phyloP scores from a whole-genome alignment of 2,888 invertebrate species.

The Tubulanus polymorphus region DNA sequence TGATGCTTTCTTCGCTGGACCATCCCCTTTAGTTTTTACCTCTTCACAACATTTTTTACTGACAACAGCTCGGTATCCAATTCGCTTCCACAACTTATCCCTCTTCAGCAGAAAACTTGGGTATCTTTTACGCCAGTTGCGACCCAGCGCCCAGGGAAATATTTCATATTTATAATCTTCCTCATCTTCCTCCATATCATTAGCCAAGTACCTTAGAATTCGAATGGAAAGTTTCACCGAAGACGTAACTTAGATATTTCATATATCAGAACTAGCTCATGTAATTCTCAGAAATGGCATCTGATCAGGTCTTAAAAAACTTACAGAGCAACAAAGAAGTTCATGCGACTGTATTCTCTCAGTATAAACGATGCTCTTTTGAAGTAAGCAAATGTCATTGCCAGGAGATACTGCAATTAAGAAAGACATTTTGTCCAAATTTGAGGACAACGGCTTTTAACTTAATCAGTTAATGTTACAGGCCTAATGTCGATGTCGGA shows the following conservation, averaged over 20 bases:
- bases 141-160: conserved; percentile 54
- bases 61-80: conserved; percentile 57
- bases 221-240: background rate
- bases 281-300: too few species aligned
- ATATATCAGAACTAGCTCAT: background rate
- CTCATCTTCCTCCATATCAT: conserved; percentile 62
- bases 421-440: conserved; percentile 8
- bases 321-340: conserved; percentile 61
- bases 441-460: background rate
- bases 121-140: conserved; percentile 45
- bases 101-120: conserved; percentile 44
- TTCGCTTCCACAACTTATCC: conserved; percentile 52
- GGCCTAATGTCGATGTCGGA: too few species aligned
- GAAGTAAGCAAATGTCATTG: conserved; percentile 61
- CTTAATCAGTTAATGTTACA: too few species aligned
- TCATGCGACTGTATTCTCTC: conserved; percentile 56
- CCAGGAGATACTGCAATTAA: conserved; percentile 56
- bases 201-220: conserved; percentile 56
- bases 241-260: background rate
- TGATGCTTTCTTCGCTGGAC: too few species aligned
- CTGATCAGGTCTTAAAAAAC: too few species aligned
- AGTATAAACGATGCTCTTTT: conserved; percentile 55
- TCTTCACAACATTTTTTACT: conserved; percentile 57
- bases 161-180: conserved; percentile 57
- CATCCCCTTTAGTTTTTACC: conserved; percentile 42